Evolutionary conservation across 2,888 invertebrate genomes (phyloP).

Genomic region (Microctonus aethiopoides): DNA sequence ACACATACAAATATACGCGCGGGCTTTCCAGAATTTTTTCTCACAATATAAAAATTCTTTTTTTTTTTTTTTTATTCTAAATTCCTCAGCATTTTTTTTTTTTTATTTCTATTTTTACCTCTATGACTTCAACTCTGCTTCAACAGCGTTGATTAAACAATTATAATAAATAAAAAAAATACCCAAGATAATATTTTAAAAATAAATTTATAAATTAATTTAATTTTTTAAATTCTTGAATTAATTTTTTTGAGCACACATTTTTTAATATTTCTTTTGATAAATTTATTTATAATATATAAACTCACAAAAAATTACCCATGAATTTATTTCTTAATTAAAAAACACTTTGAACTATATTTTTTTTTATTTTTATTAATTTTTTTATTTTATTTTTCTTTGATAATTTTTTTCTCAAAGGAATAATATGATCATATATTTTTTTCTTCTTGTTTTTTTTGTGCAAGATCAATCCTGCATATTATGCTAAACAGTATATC

Average conservation of each 20-base stretch:
- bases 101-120: conserved; percentile 7
- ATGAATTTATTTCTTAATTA: no score
- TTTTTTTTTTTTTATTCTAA: background rate
- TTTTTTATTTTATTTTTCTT: background rate
- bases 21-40: background rate
- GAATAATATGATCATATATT: background rate
- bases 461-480: background rate
- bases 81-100: conserved; percentile 27
- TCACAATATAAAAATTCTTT: background rate
- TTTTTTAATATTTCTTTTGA: no score
- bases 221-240: no score
- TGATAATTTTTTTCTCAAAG: conserved; percentile 4
- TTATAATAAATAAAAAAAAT: no score
- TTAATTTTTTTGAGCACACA: no score
- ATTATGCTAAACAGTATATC: background rate
- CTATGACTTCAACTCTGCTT: no score
- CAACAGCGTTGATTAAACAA: no score
- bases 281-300: no score
- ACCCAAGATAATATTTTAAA: no score
- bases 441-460: background rate
- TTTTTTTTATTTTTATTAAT: background rate
- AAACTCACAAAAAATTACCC: no score
- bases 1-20: background rate
- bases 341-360: no score
- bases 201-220: no score